Conservation (phyloP, 2,888 invertebrate genomes). For the Campoplex capitator region DNA sequence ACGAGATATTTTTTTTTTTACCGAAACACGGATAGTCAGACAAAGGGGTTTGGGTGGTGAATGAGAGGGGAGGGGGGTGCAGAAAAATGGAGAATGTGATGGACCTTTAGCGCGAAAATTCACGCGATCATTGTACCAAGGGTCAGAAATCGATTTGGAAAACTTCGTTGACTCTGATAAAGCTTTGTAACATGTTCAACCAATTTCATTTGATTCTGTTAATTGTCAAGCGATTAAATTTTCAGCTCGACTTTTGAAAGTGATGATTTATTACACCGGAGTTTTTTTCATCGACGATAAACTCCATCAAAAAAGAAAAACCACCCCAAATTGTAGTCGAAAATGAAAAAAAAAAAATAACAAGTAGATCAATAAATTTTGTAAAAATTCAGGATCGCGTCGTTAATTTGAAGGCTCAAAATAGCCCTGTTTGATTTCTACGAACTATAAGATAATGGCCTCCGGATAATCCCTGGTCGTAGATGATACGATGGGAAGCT, state of each 20-base stretch:
- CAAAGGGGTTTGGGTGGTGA: not conserved
- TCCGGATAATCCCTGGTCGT: conserved; percentile 77
- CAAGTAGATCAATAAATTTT: not conserved
- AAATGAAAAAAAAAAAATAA: not conserved
- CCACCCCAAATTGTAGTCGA: not conserved
- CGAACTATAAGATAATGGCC: conserved; percentile 58
- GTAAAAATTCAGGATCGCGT: not conserved
- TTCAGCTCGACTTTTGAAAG: not conserved
- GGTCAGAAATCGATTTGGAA: conserved; percentile 17
- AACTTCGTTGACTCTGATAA: not conserved
- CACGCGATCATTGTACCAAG: conserved; percentile 22
- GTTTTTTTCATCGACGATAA: not conserved
- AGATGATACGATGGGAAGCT: conserved; percentile 73
- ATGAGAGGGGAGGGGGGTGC: not conserved
- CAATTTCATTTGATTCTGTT: not conserved
- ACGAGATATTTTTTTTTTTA: conserved; percentile 13
- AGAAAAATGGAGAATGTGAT: conserved; percentile 1
- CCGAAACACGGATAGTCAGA: not conserved
- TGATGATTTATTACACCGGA: not conserved
- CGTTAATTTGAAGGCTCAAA: not conserved
- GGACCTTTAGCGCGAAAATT: conserved; percentile 38
- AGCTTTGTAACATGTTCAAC: conserved; percentile 11
- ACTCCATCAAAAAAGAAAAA: not conserved
- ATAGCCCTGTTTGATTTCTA: conserved; percentile 27
- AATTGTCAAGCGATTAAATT: too few relatives aligned